These are phyloP conservation scores for Drosophila subsilvestris DNA, from an alignment of 2,888 invertebrate species.

Conservation along the genomic window DNA sequence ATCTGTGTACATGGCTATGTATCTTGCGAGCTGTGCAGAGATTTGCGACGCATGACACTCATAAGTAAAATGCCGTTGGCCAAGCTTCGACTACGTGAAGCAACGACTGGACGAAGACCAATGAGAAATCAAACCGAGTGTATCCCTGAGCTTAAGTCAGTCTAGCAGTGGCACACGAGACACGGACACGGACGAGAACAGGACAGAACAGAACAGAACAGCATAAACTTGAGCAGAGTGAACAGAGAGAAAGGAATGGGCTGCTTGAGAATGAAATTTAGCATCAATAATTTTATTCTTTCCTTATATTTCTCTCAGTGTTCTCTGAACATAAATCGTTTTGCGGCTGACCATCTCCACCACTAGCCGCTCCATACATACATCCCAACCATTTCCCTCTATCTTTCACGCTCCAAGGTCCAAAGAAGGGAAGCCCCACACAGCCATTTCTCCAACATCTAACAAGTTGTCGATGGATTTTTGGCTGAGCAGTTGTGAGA, in stretches of 20 bases:
- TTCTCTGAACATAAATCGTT: conserved; percentile 34
- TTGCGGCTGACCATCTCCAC: conserved; percentile 19
- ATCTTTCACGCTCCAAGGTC: neutral
- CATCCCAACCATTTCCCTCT: conserved; percentile 2
- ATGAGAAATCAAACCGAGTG: conserved; percentile 50
- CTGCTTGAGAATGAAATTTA: neutral
- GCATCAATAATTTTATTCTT: neutral
- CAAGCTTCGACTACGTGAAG: conserved; percentile 25
- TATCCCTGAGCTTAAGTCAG: conserved; percentile 41
- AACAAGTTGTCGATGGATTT: conserved; percentile 61
- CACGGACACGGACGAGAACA: conserved; percentile 10
- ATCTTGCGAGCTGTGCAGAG: conserved; percentile 55
- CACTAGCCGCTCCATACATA: neutral
- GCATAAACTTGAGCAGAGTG: no score
- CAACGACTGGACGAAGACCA: conserved; percentile 30
- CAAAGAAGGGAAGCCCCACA: conserved; percentile 23
- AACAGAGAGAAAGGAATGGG: conserved; percentile 4
- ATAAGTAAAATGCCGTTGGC: conserved; percentile 67
- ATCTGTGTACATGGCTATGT: conserved; percentile 39
- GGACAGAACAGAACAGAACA: conserved; percentile 9
- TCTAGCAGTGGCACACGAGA: conserved; percentile 8
- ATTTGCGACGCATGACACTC: conserved; percentile 69
- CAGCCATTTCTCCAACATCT: conserved; percentile 45
- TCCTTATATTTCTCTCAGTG: conserved; percentile 10
- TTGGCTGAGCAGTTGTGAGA: conserved; percentile 29